Conservation (phyloP, 2,888 invertebrate genomes). For the Tuta absoluta region DNA sequence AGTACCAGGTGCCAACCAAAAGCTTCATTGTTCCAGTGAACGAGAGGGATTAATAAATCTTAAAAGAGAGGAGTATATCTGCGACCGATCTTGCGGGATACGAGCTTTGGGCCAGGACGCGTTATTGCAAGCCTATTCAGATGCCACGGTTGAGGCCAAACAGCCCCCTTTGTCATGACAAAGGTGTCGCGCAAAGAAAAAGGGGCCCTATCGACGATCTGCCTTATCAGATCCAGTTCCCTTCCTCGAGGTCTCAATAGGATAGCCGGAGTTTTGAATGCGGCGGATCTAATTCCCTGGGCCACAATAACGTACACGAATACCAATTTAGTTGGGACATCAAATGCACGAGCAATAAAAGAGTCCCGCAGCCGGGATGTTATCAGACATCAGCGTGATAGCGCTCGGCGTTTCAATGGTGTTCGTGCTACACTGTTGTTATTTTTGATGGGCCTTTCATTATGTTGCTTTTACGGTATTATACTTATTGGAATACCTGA, state of each 20-base stretch:
- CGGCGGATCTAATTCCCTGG: slow-evolving; percentile 76
- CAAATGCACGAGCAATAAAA: slow-evolving; percentile 58
- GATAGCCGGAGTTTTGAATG: slow-evolving; percentile 75
- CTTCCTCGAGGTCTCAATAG: slow-evolving; percentile 80
- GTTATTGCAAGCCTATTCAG: slow-evolving; percentile 80
- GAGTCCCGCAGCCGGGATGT: slow-evolving; percentile 50
- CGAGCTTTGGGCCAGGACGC: slow-evolving; percentile 72
- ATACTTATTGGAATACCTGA: slow-evolving; percentile 23
- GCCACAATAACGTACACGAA: slow-evolving; percentile 70
- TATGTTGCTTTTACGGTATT: slow-evolving; percentile 20
- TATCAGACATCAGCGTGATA: slow-evolving; percentile 58
- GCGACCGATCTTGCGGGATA: slow-evolving; percentile 77
- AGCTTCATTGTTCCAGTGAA: slow-evolving; percentile 75
- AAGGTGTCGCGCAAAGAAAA: slow-evolving; percentile 81
- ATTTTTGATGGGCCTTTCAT: slow-evolving; percentile 39
- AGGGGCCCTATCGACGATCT: slow-evolving; percentile 78
- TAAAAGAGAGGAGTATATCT: slow-evolving; percentile 74
- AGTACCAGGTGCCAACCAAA: slow-evolving; percentile 77
- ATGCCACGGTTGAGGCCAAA: slow-evolving; percentile 78
- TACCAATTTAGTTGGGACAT: slow-evolving; percentile 69
- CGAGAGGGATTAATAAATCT: slow-evolving; percentile 80
- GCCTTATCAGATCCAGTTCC: slow-evolving; percentile 80
- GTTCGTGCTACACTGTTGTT: slow-evolving; percentile 44
- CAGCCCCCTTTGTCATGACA: slow-evolving; percentile 79
- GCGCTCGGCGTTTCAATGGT: slow-evolving; percentile 44